Conservation (phyloP, 2,113 vertebrate genomes). For the Lagopus leucura region DNA sequence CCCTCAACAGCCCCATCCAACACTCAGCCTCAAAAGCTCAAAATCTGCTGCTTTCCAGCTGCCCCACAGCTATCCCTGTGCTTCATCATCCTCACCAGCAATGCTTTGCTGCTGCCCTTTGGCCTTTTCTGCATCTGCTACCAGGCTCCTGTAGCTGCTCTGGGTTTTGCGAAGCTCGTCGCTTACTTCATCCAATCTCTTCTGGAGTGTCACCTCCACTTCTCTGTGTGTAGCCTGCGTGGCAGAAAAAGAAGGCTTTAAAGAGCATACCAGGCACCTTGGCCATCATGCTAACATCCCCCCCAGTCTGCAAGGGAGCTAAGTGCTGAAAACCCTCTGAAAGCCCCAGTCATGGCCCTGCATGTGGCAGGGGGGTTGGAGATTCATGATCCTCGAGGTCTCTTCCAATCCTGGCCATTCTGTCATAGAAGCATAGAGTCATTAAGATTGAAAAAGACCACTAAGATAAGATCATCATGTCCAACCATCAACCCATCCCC, state of each 20-base stretch:
- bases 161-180: conserved; percentile 87
- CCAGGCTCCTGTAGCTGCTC: conserved; percentile 80
- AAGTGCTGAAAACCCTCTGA: not conserved
- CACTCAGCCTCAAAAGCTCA: not conserved
- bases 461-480: too few species aligned
- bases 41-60: too few species aligned
- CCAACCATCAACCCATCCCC: too few species aligned
- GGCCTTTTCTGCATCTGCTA: conserved; percentile 81
- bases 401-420: too few species aligned
- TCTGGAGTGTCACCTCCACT: conserved; percentile 84
- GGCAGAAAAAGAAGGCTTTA: not conserved
- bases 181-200: conserved; percentile 87
- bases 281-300: not conserved
- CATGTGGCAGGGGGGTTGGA: too few species aligned
- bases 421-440: too few species aligned
- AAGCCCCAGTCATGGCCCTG: not conserved
- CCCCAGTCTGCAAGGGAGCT: not conserved
- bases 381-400: too few species aligned
- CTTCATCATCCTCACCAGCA: conserved; percentile 75
- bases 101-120: conserved; percentile 82
- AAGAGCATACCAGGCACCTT: rapidly evolving
- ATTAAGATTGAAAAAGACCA: too few species aligned
- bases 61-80: not conserved
- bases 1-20: not conserved
- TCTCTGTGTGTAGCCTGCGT: conserved; percentile 82